Percentiles rank a stretch among this genome's conserved stretches.
phyloP scores from a whole-genome alignment of 2,888 invertebrate species.

The Ethmia dodecea region DNA sequence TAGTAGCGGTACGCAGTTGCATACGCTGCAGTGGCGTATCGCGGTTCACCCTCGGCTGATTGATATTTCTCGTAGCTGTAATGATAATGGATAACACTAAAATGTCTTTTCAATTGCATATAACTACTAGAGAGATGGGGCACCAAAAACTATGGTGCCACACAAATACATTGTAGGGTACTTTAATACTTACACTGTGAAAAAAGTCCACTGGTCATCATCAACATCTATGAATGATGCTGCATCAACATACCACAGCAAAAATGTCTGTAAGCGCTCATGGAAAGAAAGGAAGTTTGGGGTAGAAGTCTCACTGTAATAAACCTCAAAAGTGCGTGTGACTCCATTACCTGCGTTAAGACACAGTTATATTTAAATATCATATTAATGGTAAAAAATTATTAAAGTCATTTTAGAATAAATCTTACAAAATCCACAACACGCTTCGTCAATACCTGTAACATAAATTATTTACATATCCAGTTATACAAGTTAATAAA shows the following conservation, averaged over 20 bases:
- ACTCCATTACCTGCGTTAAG: conserved; percentile 40
- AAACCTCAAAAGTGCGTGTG: conserved; percentile 86
- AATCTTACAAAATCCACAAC: too few species aligned
- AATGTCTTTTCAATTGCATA: too few species aligned
- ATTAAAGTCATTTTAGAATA: too few species aligned
- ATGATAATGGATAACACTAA: too few species aligned
- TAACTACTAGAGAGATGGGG: too few species aligned
- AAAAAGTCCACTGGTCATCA: conserved; percentile 95
- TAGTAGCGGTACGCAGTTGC: conserved; percentile 96
- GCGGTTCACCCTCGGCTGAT: conserved; percentile 73
- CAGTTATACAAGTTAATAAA: too few species aligned
- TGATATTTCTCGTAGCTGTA: conserved; percentile 84
- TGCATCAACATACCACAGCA: conserved; percentile 97
- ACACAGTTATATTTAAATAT: too few species aligned
- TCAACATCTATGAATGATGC: conserved; percentile 95
- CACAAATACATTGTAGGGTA: background rate
- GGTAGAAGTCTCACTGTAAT: conserved; percentile 82
- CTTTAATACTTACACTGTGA: conserved; percentile 84
- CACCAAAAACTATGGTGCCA: background rate
- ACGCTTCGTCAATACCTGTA: background rate
- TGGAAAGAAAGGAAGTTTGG: conserved; percentile 89
- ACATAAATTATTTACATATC: too few species aligned
- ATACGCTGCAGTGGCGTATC: conserved; percentile 90
- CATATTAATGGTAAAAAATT: too few species aligned
- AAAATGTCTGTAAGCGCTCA: conserved; percentile 90